These are phyloP conservation scores for Drosophila meridionalis DNA, from an alignment of 2,888 invertebrate species.

Conservation along the genomic window DNA sequence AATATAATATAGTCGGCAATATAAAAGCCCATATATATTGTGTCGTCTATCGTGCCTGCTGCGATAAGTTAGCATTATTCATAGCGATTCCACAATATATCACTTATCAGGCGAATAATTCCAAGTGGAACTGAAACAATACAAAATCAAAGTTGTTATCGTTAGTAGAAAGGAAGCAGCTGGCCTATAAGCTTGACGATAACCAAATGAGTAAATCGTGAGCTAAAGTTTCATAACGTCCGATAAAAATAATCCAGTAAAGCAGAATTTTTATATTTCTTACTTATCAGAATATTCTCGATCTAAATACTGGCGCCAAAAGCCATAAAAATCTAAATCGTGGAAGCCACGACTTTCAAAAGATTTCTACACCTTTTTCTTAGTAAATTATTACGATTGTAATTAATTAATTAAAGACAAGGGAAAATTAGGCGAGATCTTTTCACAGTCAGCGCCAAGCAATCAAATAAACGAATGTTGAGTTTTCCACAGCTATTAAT, in stretches of 20 bases:
- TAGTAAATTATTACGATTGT: constrained; percentile 45
- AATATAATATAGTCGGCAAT: neutral
- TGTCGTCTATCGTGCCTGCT: constrained; percentile 6
- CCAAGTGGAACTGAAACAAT: constrained; percentile 22
- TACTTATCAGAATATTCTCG: constrained; percentile 43
- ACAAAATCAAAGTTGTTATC: constrained; percentile 42
- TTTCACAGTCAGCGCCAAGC: constrained; percentile 63
- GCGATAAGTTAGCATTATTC: constrained; percentile 63
- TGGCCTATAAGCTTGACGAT: constrained; percentile 49
- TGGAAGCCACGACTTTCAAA: constrained; percentile 46
- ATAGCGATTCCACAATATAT: constrained; percentile 34
- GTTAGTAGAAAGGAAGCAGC: constrained; percentile 49
- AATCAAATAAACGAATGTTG: constrained; percentile 54
- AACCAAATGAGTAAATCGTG: constrained; percentile 35
- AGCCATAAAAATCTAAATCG: constrained; percentile 33
- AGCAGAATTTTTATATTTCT: constrained; percentile 3
- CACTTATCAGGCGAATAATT: constrained; percentile 39
- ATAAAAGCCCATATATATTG: neutral
- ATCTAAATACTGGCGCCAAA: constrained; percentile 55
- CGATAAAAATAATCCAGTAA: constrained; percentile 21
- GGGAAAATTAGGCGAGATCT: constrained; percentile 76
- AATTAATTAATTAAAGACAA: constrained; percentile 76
- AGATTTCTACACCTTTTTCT: constrained; percentile 26
- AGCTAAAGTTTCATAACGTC: constrained; percentile 29
- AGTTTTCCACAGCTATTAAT: constrained; percentile 79